Base-by-base conservation (phyloP, 35 echinoderm and acorn worm genomes). In the Diadema setosum region DNA sequence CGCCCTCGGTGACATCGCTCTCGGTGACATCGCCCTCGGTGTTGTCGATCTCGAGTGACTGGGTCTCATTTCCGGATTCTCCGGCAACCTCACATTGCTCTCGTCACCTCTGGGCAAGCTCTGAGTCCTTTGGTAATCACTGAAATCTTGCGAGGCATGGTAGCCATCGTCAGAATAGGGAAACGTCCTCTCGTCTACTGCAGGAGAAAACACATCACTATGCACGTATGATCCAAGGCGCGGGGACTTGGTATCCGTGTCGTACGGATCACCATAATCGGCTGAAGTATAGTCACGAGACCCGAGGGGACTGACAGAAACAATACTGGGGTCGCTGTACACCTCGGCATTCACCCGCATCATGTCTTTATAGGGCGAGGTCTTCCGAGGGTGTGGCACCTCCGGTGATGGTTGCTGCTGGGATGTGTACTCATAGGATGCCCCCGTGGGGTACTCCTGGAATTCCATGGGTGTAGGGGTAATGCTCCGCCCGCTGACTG, bases 371-470 rank as follows among this genome's bases (percentile, higher is more conserved):
- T 78, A 78, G 44, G 73, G 73, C 12, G 73, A 78, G 2, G 40
- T 36, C 40, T 78, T 78, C 7, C 73, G 36, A 2, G 73, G 33
- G 73, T 78, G 73, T 44, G 73, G 73, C 40, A 78, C 73, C 44
- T 78, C 73, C 25, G 73, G 73, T 21, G 73, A 78, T 21, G 73
- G 73, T 36, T 78, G 73, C 40, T 78, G 73, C 40, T 78, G 73
- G 2, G 73, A 78, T 2, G 73, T 41, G n/a, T 42, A 78, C 40
- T 78, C 73, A 23, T 78, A 78, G 11, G 73, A 78, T 5, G 73
- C 73, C 8, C 73, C 73, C 5, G 73, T 78, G 4, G 73, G 73
- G 40, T 78, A 78, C 36, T 78, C 73, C 40, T 78, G 73, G 73
- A 78, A 78, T 43, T 78, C 73, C 73, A 78, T 78, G 37, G 73